Evolutionary conservation across 2,797 vertebrate species (phyloP).

Genomic region (Rhinophrynus dorsalis): DNA sequence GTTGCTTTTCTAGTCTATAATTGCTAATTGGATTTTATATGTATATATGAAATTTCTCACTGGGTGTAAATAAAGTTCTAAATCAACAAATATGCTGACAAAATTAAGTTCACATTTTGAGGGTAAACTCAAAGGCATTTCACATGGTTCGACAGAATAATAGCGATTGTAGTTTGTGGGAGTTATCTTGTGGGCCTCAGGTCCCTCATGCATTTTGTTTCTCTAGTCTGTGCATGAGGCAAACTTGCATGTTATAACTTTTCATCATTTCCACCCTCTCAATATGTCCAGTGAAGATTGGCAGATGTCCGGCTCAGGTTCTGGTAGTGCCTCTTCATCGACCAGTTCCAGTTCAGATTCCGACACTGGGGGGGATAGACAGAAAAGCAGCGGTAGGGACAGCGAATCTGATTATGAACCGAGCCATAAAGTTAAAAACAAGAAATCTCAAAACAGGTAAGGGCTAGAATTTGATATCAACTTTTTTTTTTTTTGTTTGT

Average conservation of each 20-base stretch:
- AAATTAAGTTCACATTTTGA: too few relatives aligned
- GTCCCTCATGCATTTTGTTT: background rate
- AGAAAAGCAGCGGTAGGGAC: slow-evolving; percentile 83
- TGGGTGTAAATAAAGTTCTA: too few relatives aligned
- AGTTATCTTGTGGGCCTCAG: too few relatives aligned
- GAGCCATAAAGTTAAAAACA: slow-evolving; percentile 92
- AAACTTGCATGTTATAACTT: slow-evolving; percentile 43
- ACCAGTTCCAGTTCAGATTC: slow-evolving; percentile 76
- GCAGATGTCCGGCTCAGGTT: slow-evolving; percentile 81
- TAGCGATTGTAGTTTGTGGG: too few relatives aligned
- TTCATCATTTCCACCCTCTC: slow-evolving; percentile 46
- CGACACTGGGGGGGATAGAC: slow-evolving; percentile 77
- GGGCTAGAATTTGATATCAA: slow-evolving; percentile 27
- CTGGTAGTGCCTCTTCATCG: slow-evolving; percentile 69
- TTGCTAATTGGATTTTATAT: too few relatives aligned
- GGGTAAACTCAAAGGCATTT: too few relatives aligned
- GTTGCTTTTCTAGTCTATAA: too few relatives aligned
- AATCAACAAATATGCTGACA: too few relatives aligned
- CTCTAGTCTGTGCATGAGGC: slow-evolving; percentile 1
- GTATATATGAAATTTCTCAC: too few relatives aligned
- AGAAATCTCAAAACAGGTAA: slow-evolving; percentile 90
- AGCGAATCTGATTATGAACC: slow-evolving; percentile 97
- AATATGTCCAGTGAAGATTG: slow-evolving; percentile 72
- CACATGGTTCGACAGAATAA: too few relatives aligned
- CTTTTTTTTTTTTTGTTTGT: slow-evolving; percentile 1